A percentile compares a stretch with the other conserved stretches of the same genome.
Conservation (phyloP, 2,888 invertebrate species). For the Plagiodera versicolora region DNA sequence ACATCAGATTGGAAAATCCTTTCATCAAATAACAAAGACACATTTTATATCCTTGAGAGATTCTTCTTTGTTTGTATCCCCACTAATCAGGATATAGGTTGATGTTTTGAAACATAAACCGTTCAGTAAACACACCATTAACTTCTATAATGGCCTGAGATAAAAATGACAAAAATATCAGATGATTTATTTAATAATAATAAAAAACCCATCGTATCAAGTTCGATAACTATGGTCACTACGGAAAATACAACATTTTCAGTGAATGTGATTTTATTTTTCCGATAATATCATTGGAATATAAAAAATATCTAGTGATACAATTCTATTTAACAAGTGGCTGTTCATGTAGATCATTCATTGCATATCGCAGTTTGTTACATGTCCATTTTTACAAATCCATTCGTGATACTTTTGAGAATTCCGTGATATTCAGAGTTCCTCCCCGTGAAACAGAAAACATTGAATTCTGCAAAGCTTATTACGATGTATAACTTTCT, state of each 20-base stretch:
- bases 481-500: neutral
- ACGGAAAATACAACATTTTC: no score
- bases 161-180: slow-evolving; percentile 30
- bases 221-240: no score
- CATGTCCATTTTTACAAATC: no score
- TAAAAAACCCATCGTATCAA: neutral
- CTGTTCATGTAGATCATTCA: no score
- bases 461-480: neutral
- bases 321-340: no score
- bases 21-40: neutral
- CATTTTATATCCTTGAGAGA: neutral
- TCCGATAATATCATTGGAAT: no score
- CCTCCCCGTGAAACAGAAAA: neutral
- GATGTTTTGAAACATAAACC: slow-evolving; percentile 39
- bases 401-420: no score
- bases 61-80: slow-evolving; percentile 8
- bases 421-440: neutral
- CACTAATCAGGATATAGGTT: slow-evolving; percentile 17
- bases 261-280: no score
- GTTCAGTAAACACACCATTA: slow-evolving; percentile 40
- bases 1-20: neutral
- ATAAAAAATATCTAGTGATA: no score
- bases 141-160: slow-evolving; percentile 36
- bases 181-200: slow-evolving; percentile 33
- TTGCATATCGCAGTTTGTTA: no score